phyloP scores from a whole-genome alignment of 2,888 invertebrate species.

The Melanchra persicariae region DNA sequence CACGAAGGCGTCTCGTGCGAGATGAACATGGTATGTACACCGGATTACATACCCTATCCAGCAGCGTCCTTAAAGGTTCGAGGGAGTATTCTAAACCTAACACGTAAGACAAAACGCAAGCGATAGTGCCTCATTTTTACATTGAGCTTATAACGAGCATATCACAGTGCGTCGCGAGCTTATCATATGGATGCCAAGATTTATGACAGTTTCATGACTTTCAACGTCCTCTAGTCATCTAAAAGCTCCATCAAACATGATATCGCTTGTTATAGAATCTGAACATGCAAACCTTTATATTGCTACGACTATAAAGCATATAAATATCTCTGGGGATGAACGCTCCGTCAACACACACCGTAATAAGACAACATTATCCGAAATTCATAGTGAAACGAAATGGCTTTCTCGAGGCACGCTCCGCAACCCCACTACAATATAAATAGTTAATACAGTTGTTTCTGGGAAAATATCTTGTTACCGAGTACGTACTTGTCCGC shows the following conservation, averaged over 20 bases:
- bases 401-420: slow-evolving; percentile 28
- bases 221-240: slow-evolving; percentile 15
- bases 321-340: slow-evolving; percentile 28
- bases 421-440: slow-evolving; percentile 29
- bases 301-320: slow-evolving; percentile 17
- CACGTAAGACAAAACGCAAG: neutral
- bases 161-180: neutral
- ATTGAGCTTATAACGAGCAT: neutral
- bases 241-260: slow-evolving; percentile 32
- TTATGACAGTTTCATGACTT: slow-evolving; percentile 26
- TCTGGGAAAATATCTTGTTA: slow-evolving; percentile 40
- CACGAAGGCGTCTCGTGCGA: slow-evolving; percentile 91
- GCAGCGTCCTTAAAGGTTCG: neutral
- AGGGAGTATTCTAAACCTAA: neutral
- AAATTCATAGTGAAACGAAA: slow-evolving; percentile 56
- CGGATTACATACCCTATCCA: too few relatives aligned
- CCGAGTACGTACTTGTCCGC: slow-evolving; percentile 19
- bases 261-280: slow-evolving; percentile 32
- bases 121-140: neutral
- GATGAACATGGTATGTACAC: slow-evolving; percentile 91
- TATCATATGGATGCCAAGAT: slow-evolving; percentile 19
- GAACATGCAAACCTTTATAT: slow-evolving; percentile 22
- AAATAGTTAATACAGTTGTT: slow-evolving; percentile 49
- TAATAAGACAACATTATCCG: slow-evolving; percentile 53
- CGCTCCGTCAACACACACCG: slow-evolving; percentile 48